Evolutionary conservation across 2,888 invertebrate genomes (phyloP).

Genomic region (Apomyelois bistriatella): DNA sequence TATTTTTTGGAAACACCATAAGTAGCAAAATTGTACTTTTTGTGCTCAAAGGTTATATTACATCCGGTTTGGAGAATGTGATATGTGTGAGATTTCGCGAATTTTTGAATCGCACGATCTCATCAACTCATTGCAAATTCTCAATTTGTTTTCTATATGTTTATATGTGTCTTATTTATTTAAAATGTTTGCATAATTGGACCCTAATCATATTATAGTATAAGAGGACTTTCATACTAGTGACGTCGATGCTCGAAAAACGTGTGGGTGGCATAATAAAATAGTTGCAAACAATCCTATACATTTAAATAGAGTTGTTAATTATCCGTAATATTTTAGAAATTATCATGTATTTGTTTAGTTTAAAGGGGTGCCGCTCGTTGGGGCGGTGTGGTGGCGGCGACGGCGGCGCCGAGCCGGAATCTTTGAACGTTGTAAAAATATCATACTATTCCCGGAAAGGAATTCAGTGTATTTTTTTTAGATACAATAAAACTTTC

Average conservation of each 20-base stretch:
- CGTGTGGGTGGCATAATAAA: too few species aligned
- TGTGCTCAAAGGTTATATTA: constrained; percentile 41
- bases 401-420: constrained; percentile 42
- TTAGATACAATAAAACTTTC: constrained; percentile 38
- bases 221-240: too few species aligned
- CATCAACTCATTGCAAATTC: not conserved
- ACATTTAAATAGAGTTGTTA: too few species aligned
- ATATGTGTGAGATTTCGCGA: constrained; percentile 46
- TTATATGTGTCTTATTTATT: too few species aligned
- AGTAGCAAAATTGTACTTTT: constrained; percentile 31
- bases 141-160: not conserved
- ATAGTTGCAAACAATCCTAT: too few species aligned
- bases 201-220: too few species aligned
- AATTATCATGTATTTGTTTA: constrained; percentile 24
- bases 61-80: constrained; percentile 44
- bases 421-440: constrained; percentile 38
- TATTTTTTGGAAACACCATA: constrained; percentile 43
- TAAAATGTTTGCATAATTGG: too few species aligned
- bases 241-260: too few species aligned
- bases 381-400: too few species aligned
- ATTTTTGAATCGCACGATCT: constrained; percentile 33
- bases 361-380: too few species aligned
- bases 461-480: constrained; percentile 27
- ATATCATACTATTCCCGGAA: constrained; percentile 46
- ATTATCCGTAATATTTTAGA: constrained; percentile 1